Percentiles rank a stretch among this genome's conserved stretches.
Conservation (phyloP, 1,140 invertebrate species). For the Ephestia elutella region DNA sequence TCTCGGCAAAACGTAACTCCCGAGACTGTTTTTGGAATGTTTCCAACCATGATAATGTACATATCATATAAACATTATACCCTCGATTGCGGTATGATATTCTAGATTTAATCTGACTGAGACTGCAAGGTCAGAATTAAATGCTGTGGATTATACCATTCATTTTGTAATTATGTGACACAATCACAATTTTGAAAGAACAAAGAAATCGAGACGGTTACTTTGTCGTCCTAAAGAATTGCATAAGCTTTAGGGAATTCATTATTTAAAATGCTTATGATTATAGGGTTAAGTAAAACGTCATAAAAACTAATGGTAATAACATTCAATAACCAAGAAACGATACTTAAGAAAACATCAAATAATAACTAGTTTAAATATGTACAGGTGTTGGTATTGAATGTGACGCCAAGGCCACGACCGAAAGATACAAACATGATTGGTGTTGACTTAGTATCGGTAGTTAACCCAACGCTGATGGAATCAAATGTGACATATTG, state of each 20-base stretch:
- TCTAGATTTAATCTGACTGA: neutral
- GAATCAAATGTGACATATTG: neutral
- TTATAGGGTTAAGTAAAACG: too few relatives aligned
- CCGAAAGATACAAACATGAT: constrained; percentile 5
- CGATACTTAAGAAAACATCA: neutral
- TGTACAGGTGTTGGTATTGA: constrained; percentile 1
- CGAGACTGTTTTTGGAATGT: neutral
- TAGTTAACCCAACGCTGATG: neutral
- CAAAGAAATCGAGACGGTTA: neutral
- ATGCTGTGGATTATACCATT: neutral
- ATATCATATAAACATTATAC: constrained; percentile 1
- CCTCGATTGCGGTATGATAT: neutral
- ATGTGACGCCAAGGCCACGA: neutral
- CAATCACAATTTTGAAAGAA: neutral
- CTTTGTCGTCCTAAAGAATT: neutral
- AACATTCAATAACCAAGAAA: neutral
- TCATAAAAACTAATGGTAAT: neutral
- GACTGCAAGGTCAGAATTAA: constrained; percentile 1
- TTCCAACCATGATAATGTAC: neutral
- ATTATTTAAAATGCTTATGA: neutral
- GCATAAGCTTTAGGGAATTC: too few relatives aligned
- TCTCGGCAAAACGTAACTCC: neutral
- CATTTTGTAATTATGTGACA: constrained; percentile 2
- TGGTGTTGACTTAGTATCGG: neutral
- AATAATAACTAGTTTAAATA: neutral